These are phyloP conservation scores for Trachymyrmex cornetzi DNA, from an alignment of 1,140 invertebrate species.

Conservation along the genomic window DNA sequence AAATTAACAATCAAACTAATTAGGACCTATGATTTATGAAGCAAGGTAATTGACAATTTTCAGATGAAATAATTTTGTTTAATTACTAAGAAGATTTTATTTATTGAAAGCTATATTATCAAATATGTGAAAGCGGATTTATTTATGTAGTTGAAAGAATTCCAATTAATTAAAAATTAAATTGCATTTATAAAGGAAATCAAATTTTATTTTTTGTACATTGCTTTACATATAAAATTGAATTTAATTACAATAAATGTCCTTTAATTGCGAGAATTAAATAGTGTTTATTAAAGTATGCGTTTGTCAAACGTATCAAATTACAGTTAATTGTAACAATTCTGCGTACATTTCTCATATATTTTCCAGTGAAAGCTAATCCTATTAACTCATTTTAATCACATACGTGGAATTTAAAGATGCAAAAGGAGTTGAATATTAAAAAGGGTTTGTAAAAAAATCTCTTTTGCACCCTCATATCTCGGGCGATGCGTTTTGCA, in stretches of 20 bases:
- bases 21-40: neutral
- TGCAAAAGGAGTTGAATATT: constrained; percentile 28
- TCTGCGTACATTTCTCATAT: neutral
- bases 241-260: constrained; percentile 8
- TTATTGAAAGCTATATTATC: neutral
- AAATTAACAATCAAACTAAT: constrained; percentile 22
- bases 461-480: constrained; percentile 13
- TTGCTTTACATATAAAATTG: constrained; percentile 9
- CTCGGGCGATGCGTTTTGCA: constrained; percentile 33
- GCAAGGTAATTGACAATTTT: constrained; percentile 17
- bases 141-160: neutral
- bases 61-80: neutral
- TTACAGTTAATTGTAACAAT: constrained; percentile 34
- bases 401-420: constrained; percentile 18
- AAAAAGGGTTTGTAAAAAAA: constrained; percentile 29
- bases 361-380: constrained; percentile 4
- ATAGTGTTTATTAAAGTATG: constrained; percentile 22
- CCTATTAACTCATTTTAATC: constrained; percentile 25
- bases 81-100: constrained; percentile 3
- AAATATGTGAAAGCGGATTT: constrained; percentile 7
- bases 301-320: constrained; percentile 20
- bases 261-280: constrained; percentile 25
- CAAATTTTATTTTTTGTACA: neutral
- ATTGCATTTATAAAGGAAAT: neutral
- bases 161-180: constrained; percentile 25